A percentile compares a stretch with the other conserved stretches of the same genome.
phyloP scores from a whole-genome alignment of 2,113 vertebrate genomes.

The Esox niger region DNA sequence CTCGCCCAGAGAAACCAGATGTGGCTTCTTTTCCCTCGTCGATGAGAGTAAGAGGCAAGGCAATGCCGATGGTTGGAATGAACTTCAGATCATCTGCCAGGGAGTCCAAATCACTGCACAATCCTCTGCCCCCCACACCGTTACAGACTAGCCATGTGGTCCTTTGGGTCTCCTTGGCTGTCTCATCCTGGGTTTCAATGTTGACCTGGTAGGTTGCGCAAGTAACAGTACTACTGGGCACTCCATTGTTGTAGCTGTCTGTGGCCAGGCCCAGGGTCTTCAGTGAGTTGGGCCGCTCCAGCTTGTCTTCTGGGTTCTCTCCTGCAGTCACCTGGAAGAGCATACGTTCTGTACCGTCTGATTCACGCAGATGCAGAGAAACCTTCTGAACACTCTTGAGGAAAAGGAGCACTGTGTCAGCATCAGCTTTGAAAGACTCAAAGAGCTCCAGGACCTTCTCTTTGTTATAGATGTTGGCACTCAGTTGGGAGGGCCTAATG shows the following conservation, averaged over 20 bases:
- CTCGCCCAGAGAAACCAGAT: conserved; percentile 84
- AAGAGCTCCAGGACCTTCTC: conserved; percentile 94
- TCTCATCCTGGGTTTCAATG: conserved; percentile 84
- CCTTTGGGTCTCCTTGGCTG: conserved; percentile 80
- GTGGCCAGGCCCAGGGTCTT: conserved; percentile 83
- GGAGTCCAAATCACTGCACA: conserved; percentile 84
- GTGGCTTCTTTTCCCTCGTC: conserved; percentile 77
- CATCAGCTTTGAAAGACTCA: conserved; percentile 93
- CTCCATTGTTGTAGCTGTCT: conserved; percentile 83
- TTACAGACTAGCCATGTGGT: conserved; percentile 93
- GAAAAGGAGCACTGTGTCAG: conserved; percentile 93
- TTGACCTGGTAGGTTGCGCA: conserved; percentile 90
- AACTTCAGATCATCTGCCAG: conserved; percentile 95
- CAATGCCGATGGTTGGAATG: conserved; percentile 90
- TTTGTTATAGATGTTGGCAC: conserved; percentile 91
- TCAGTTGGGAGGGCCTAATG: conserved; percentile 87
- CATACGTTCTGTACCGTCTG: conserved; percentile 84
- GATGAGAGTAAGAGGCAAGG: conserved; percentile 75
- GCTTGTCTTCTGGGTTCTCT: conserved; percentile 79
- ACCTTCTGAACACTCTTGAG: conserved; percentile 92
- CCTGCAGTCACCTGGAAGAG: conserved; percentile 87
- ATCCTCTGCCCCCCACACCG: conserved; percentile 89
- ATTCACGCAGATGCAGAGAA: conserved; percentile 86
- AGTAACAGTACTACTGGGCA: conserved; percentile 79
- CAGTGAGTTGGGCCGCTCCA: conserved; percentile 83